A percentile compares a stretch with the other conserved stretches of the same genome.
phyloP scores from a whole-genome alignment of 2,888 invertebrate species.

The Anodontia alba region DNA sequence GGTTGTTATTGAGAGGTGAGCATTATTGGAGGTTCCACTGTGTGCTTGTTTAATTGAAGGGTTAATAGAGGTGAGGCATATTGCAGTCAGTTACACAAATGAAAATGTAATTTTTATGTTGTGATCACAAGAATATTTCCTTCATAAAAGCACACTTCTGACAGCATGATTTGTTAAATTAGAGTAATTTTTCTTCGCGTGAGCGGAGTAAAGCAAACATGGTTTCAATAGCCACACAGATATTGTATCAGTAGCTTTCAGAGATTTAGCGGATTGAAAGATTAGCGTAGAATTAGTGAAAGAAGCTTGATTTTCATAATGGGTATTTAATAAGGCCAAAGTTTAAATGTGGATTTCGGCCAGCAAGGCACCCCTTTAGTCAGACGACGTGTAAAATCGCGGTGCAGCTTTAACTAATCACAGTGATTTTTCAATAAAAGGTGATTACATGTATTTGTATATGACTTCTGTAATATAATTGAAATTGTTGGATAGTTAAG shows the following conservation, averaged over 20 bases:
- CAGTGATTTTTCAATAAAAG: slow-evolving; percentile 17
- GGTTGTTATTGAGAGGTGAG: too few species aligned
- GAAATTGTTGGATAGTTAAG: neutral
- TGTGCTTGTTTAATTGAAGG: too few species aligned
- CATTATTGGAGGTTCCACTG: too few species aligned
- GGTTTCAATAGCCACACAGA: slow-evolving; percentile 38
- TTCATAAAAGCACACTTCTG: neutral
- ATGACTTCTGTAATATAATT: neutral
- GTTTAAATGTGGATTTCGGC: slow-evolving; percentile 40
- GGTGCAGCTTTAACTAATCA: neutral
- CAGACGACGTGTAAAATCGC: neutral
- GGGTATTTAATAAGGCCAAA: slow-evolving; percentile 55
- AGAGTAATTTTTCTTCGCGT: slow-evolving; percentile 18
- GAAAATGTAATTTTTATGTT: neutral
- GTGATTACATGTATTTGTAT: neutral
- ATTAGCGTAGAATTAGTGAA: slow-evolving; percentile 50
- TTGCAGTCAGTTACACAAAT: neutral
- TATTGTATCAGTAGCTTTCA: slow-evolving; percentile 52
- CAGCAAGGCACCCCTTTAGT: slow-evolving; percentile 9
- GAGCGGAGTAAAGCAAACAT: slow-evolving; percentile 44
- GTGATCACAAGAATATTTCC: neutral
- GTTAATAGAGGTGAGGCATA: neutral
- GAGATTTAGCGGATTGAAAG: slow-evolving; percentile 46
- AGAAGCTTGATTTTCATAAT: slow-evolving; percentile 56
- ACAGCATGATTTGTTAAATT: neutral